Conservation (phyloP, 2,797 vertebrate species). For the Myotis vivesi region DNA sequence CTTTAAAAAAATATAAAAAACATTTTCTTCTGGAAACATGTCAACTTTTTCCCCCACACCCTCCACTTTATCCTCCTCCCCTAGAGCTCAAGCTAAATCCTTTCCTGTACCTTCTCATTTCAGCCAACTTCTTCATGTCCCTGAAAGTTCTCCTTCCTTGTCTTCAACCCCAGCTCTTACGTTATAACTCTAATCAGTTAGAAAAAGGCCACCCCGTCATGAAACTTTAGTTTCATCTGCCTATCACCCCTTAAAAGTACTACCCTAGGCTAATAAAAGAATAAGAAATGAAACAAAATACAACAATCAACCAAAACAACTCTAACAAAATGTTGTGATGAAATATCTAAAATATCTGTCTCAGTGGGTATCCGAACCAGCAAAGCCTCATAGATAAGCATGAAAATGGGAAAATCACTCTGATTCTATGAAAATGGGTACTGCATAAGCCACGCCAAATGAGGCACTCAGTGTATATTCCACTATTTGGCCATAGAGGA, state of each 20-base stretch:
- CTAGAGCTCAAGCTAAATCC: fast-evolving
- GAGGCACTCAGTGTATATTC: not conserved
- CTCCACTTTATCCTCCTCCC: not conserved
- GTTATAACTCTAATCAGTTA: not conserved
- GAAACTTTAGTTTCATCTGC: not conserved
- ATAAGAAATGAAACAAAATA: not conserved
- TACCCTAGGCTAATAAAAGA: not conserved
- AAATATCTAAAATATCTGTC: not conserved
- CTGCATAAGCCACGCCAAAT: fast-evolving
- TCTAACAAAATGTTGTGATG: not conserved
- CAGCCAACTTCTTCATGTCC: not conserved
- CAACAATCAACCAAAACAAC: not conserved
- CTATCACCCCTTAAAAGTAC: not conserved
- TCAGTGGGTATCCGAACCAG: not conserved
- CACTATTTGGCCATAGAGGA: not conserved
- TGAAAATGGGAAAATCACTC: not conserved
- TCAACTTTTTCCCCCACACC: not conserved
- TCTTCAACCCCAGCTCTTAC: not conserved
- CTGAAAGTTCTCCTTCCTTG: not conserved
- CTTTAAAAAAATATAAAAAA: not conserved
- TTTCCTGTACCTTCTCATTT: not conserved
- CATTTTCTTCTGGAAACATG: not conserved
- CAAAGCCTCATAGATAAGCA: not conserved
- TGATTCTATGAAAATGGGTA: not conserved
- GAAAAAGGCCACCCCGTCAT: not conserved